These are phyloP conservation scores for Stegophylla sp. DNA, from an alignment of 2,888 invertebrate genomes.

Conservation along the genomic window DNA sequence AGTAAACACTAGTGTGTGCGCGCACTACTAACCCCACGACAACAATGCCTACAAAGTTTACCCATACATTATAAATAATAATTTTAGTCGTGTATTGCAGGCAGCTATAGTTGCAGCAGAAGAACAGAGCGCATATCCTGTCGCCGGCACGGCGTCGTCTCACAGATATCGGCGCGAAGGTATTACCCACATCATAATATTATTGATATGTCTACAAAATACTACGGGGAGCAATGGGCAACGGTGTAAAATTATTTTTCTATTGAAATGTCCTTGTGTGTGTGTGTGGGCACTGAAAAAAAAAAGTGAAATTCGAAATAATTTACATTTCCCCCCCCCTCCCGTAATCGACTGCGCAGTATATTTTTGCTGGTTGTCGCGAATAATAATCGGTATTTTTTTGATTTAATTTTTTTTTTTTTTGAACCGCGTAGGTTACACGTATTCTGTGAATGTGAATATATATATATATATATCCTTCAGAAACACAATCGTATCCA, in stretches of 20 bases:
- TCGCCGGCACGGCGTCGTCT: not conserved
- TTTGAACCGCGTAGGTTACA: not conserved
- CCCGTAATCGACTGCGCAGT: not conserved
- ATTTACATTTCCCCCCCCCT: not conserved
- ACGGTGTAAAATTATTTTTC: not conserved
- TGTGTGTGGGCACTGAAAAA: no score
- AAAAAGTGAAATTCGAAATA: conserved; percentile 4
- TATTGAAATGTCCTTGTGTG: not conserved
- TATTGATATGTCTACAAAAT: no score
- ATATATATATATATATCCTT: not conserved
- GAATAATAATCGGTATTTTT: conserved; percentile 1
- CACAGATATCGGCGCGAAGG: not conserved
- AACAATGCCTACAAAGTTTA: conserved; percentile 26
- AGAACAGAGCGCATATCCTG: conserved; percentile 27
- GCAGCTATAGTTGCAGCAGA: not conserved
- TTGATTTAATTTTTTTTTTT: not conserved
- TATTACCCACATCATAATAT: not conserved
- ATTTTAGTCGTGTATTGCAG: not conserved
- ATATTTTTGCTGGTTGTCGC: not conserved
- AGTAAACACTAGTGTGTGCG: not conserved
- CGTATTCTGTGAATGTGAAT: no score
- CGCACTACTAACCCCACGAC: not conserved
- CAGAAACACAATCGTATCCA: not conserved
- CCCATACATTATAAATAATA: not conserved
- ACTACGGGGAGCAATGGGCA: not conserved